Conservation (phyloP, 2,888 invertebrate species). For the Hemicrepidius hirtus region DNA sequence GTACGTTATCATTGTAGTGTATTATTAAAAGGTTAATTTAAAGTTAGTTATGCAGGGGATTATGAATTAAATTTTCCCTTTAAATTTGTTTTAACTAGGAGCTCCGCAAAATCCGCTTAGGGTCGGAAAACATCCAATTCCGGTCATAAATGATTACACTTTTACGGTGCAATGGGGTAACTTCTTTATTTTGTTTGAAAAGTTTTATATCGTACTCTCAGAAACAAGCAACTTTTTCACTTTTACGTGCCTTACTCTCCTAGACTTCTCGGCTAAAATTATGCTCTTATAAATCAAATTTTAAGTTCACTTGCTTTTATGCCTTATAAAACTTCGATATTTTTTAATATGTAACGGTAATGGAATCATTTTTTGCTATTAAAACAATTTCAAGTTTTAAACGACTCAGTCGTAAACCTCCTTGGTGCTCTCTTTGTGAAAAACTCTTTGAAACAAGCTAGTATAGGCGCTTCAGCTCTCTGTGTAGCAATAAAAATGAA, state of each 20-base stretch:
- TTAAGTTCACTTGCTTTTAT: constrained; percentile 45
- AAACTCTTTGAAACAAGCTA: neutral
- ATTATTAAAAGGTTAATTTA: constrained; percentile 37
- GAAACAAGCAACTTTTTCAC: constrained; percentile 44
- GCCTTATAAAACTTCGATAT: constrained; percentile 47
- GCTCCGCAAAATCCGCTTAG: constrained; percentile 40
- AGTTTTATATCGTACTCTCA: constrained; percentile 45
- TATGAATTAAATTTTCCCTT: constrained; percentile 44
- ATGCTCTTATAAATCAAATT: constrained; percentile 47
- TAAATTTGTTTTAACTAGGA: constrained; percentile 43
- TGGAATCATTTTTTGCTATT: constrained; percentile 47
- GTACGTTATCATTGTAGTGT: constrained; percentile 13
- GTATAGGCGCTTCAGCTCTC: neutral
- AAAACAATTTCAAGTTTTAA: constrained; percentile 47
- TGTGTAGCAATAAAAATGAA: no score
- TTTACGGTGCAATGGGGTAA: constrained; percentile 35
- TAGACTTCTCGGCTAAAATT: constrained; percentile 36
- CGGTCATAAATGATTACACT: constrained; percentile 47
- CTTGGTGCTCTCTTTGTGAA: neutral
- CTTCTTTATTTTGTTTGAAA: constrained; percentile 45
- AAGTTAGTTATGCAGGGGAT: constrained; percentile 37
- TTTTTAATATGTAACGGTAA: constrained; percentile 48
- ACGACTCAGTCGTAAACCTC: constrained; percentile 40
- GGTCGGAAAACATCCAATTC: constrained; percentile 42
- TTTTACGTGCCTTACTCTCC: constrained; percentile 29